Evolutionary conservation across 2,797 vertebrate species (phyloP).

Genomic region (Danio aesculapii): DNA sequence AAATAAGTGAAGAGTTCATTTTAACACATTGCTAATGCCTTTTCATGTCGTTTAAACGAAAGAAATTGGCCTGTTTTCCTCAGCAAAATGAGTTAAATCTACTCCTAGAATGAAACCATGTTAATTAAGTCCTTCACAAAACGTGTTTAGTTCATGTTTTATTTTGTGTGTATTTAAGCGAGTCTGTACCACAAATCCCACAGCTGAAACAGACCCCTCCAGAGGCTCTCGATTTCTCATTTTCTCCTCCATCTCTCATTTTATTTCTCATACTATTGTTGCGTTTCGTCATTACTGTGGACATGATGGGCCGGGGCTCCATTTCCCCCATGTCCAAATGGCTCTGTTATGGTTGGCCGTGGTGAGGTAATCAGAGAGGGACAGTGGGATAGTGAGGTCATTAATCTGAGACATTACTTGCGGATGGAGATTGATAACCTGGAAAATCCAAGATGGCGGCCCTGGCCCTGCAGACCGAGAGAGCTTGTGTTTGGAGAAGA

Average conservation of each 20-base stretch:
- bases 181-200: background rate
- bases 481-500: background rate
- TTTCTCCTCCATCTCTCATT: conserved; percentile 31
- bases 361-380: conserved; percentile 55
- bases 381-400: conserved; percentile 53
- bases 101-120: conserved; percentile 21
- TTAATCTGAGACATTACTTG: conserved; percentile 55
- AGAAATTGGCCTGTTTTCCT: conserved; percentile 6
- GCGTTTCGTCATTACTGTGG: conserved; percentile 48
- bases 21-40: background rate
- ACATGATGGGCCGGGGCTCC: conserved; percentile 50
- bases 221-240: conserved; percentile 2
- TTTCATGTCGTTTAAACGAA: background rate
- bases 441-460: conserved; percentile 36
- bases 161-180: conserved; percentile 11
- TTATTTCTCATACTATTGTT: conserved; percentile 38
- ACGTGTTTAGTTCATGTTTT: conserved; percentile 21
- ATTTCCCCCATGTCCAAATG: conserved; percentile 46
- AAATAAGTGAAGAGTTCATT: background rate
- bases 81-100: conserved; percentile 24
- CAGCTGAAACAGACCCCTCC: background rate
- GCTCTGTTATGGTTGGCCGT: conserved; percentile 30
- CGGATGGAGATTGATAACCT: conserved; percentile 57
- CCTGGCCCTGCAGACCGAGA: background rate
- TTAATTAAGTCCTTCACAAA: conserved; percentile 41